Conservation (phyloP, 2,888 invertebrate species). For the Dolichopus griseipennis region DNA sequence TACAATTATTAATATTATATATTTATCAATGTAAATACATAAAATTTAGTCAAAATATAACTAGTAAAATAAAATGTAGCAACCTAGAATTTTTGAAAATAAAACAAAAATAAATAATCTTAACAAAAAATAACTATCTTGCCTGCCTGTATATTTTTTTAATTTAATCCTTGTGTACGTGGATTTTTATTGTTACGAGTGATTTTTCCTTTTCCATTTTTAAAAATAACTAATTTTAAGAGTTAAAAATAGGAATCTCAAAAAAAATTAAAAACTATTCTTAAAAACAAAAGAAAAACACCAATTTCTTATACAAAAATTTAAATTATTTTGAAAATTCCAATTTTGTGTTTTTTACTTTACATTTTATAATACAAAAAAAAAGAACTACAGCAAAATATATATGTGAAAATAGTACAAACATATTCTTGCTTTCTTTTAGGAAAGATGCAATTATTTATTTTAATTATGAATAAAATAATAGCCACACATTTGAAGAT, state of each 20-base stretch:
- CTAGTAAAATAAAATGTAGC: too few species aligned
- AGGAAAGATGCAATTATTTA: not conserved
- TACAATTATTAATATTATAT: too few species aligned
- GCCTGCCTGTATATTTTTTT: not conserved
- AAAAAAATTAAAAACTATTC: not conserved
- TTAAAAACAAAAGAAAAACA: not conserved
- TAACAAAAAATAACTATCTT: not conserved
- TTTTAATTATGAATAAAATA: not conserved
- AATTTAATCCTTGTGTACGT: not conserved
- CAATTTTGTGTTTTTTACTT: too few species aligned
- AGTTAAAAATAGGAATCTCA: not conserved
- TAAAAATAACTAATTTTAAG: not conserved
- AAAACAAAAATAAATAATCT: too few species aligned
- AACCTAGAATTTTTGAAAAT: too few species aligned
- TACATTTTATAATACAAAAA: too few species aligned
- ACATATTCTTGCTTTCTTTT: not conserved
- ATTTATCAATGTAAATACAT: too few species aligned
- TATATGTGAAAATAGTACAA: not conserved
- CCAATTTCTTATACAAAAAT: not conserved
- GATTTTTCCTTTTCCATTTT: not conserved
- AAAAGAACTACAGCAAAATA: too few species aligned
- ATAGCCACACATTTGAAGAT: not conserved
- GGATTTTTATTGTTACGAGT: not conserved
- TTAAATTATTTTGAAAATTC: too few species aligned
- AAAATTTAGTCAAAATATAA: too few species aligned